These are phyloP conservation scores for Arrhamphus sclerolepis DNA, from an alignment of 2,797 vertebrate species.

Conservation along the genomic window DNA sequence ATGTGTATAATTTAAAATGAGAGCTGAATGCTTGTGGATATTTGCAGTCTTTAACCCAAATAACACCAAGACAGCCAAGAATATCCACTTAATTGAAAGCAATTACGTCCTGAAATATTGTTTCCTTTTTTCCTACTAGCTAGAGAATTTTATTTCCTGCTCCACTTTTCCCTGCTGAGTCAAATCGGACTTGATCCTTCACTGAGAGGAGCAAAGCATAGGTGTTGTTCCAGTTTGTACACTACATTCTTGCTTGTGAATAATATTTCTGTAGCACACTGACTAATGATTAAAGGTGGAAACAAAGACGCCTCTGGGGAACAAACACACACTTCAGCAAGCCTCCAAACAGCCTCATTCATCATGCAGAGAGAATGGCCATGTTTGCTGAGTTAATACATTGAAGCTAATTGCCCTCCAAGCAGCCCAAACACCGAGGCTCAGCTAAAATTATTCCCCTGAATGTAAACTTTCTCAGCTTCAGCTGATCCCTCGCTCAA, in stretches of 20 bases:
- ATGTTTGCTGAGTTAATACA: conserved; percentile 82
- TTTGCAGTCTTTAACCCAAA: conserved; percentile 60
- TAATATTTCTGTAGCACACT: conserved; percentile 75
- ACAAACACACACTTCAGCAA: conserved; percentile 76
- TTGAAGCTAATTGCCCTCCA: conserved; percentile 81
- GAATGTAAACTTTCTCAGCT: conserved; percentile 70
- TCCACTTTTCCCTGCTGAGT: conserved; percentile 40
- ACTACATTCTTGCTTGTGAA: conserved; percentile 65
- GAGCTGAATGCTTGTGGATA: conserved; percentile 60
- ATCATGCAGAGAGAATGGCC: conserved; percentile 77
- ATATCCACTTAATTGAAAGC: conserved; percentile 62
- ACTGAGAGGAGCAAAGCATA: conserved; percentile 38
- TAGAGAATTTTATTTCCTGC: conserved; percentile 42
- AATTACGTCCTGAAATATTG: conserved; percentile 59
- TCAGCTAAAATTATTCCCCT: conserved; percentile 79
- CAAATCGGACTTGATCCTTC: conserved; percentile 54
- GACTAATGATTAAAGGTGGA: conserved; percentile 81
- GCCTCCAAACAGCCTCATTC: conserved; percentile 79
- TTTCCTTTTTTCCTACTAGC: conserved; percentile 28
- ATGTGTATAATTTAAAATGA: conserved; percentile 72
- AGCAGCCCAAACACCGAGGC: conserved; percentile 75
- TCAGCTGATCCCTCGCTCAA: conserved; percentile 62
- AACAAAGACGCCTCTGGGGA: conserved; percentile 78
- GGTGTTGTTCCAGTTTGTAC: conserved; percentile 62
- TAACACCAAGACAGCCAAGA: conserved; percentile 46